phyloP scores from a whole-genome alignment of 2,797 vertebrate species.

The Lagocephalus sceleratus region DNA sequence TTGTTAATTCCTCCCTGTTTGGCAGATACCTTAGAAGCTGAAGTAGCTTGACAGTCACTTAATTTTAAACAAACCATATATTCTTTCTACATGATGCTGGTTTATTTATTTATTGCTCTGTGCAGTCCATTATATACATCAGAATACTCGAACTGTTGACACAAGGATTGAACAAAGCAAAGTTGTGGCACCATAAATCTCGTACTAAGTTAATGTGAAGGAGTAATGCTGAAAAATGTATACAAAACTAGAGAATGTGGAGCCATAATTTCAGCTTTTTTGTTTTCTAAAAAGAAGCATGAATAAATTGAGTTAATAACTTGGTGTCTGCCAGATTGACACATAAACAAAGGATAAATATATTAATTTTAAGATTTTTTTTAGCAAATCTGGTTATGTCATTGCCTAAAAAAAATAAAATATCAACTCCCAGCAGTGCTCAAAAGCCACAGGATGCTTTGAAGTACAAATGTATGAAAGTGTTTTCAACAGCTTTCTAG shows the following conservation, averaged over 20 bases:
- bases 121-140: slow-evolving; percentile 76
- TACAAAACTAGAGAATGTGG: slow-evolving; percentile 33
- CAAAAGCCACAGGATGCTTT: slow-evolving; percentile 15
- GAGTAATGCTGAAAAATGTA: slow-evolving; percentile 48
- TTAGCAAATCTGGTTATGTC: neutral
- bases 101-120: slow-evolving; percentile 60
- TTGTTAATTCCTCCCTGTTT: slow-evolving; percentile 21
- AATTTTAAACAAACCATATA: slow-evolving; percentile 71
- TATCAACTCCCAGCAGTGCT: slow-evolving; percentile 36
- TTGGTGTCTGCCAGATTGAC: slow-evolving; percentile 14
- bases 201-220: slow-evolving; percentile 31
- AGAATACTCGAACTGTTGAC: slow-evolving; percentile 43
- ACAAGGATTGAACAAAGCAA: slow-evolving; percentile 33
- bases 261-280: slow-evolving; percentile 1
- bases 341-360: neutral
- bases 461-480: slow-evolving; percentile 1
- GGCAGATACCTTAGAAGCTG: slow-evolving; percentile 34
- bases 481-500: slow-evolving; percentile 8
- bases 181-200: slow-evolving; percentile 58
- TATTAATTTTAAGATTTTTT: neutral
- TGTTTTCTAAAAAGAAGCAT: neutral
- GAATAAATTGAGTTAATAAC: slow-evolving; percentile 4
- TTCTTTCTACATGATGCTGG: slow-evolving; percentile 75
- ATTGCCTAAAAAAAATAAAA: slow-evolving; percentile 5
- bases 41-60: slow-evolving; percentile 41